Evolutionary conservation across 2,113 vertebrate species (phyloP).

Genomic region (Australoheros scitulus): DNA sequence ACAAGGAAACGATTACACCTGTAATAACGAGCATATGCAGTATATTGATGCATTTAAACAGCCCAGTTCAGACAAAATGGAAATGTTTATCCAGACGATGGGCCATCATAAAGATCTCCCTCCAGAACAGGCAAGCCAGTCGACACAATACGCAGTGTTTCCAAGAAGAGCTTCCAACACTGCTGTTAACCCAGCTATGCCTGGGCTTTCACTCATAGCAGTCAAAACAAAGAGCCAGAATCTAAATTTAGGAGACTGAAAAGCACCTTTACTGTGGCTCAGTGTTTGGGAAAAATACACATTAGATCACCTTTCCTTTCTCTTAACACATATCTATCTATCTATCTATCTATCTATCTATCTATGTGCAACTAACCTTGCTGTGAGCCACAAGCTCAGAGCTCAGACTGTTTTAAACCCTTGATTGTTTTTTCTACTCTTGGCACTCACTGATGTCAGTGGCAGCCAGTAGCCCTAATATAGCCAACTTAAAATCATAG

Average conservation of each 20-base stretch:
- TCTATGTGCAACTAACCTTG: too few species aligned
- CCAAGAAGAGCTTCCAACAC: slow-evolving; percentile 61
- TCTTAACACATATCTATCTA: background rate
- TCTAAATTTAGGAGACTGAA: slow-evolving; percentile 36
- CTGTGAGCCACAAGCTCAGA: too few species aligned
- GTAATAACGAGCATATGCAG: slow-evolving; percentile 11
- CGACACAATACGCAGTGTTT: slow-evolving; percentile 71
- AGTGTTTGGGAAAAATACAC: slow-evolving; percentile 9
- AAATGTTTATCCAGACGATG: slow-evolving; percentile 69
- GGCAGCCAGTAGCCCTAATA: background rate
- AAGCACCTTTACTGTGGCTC: background rate
- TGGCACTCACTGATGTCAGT: slow-evolving; percentile 1
- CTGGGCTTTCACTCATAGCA: slow-evolving; percentile 72
- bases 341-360: background rate
- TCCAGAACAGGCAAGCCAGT: slow-evolving; percentile 58
- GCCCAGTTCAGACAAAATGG: slow-evolving; percentile 51
- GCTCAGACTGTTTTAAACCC: background rate
- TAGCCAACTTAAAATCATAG: slow-evolving; percentile 5
- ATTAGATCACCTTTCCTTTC: background rate
- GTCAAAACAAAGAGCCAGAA: slow-evolving; percentile 37
- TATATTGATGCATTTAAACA: slow-evolving; percentile 5
- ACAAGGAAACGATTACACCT: slow-evolving; percentile 30
- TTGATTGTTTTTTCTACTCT: background rate
- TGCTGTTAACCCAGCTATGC: slow-evolving; percentile 53
- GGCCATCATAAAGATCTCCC: slow-evolving; percentile 45